A percentile compares a stretch with the other conserved stretches of the same genome.
Conservation (phyloP, 30 jellyfish, hydroid and myxozoan species). For the Pelagia noctiluca region DNA sequence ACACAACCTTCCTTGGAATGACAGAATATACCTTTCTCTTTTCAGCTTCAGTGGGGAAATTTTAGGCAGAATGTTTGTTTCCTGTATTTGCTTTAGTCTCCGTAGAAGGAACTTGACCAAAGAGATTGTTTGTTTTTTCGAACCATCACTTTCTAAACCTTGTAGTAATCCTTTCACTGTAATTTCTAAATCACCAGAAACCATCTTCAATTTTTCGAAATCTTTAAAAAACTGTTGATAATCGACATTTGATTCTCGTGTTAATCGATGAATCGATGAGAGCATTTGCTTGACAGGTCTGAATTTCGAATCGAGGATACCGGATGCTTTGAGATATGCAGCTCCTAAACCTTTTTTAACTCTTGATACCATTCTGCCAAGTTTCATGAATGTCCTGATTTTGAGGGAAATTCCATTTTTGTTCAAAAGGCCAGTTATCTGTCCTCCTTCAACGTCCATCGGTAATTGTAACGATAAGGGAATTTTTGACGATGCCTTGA, state of each 20-base stretch:
- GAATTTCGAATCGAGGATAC: background rate
- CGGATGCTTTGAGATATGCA: background rate
- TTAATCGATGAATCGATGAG: background rate
- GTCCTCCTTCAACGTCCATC: background rate
- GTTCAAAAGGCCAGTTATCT: background rate
- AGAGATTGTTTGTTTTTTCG: background rate
- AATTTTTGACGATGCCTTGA: background rate
- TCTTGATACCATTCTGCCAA: background rate
- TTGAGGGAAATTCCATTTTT: background rate
- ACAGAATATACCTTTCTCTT: constrained; percentile 1
- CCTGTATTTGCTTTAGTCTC: constrained; percentile 14
- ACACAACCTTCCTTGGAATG: constrained; percentile 10
- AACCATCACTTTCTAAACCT: background rate
- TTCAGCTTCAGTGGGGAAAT: background rate
- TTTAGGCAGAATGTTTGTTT: constrained; percentile 2
- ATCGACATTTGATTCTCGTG: background rate
- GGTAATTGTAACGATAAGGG: background rate
- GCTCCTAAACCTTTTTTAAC: background rate
- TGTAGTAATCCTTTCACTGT: background rate
- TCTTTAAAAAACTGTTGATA: background rate
- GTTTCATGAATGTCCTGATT: background rate
- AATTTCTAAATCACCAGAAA: background rate
- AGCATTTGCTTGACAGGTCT: background rate
- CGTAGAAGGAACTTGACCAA: background rate
- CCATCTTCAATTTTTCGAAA: background rate